Percentiles rank a stretch among this genome's conserved stretches.
phyloP scores from a whole-genome alignment of 2,888 invertebrate species.

The Apotomis betuletana region DNA sequence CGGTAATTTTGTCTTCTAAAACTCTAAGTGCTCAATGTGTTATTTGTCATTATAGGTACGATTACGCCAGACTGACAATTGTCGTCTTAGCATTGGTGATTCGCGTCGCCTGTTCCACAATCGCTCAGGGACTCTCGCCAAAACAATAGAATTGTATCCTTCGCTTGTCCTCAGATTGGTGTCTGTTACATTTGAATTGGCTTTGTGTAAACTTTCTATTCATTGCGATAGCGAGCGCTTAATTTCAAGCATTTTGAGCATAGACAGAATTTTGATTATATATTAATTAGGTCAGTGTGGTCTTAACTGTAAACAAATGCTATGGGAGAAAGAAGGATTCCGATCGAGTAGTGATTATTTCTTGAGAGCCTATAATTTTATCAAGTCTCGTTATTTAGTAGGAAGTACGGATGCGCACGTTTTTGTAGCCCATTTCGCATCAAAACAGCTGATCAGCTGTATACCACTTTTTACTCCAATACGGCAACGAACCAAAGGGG shows the following conservation, averaged over 20 bases:
- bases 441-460: too few species aligned
- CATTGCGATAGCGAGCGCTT: constrained; percentile 36
- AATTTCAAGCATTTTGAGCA: background rate
- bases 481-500: too few species aligned
- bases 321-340: too few species aligned
- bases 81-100: constrained; percentile 64
- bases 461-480: too few species aligned
- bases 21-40: constrained; percentile 44
- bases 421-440: too few species aligned
- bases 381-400: too few species aligned
- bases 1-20: constrained; percentile 13
- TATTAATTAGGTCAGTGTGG: too few species aligned
- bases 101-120: constrained; percentile 60
- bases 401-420: too few species aligned
- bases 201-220: constrained; percentile 41
- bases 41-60: constrained; percentile 46
- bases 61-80: constrained; percentile 52
- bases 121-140: constrained; percentile 54
- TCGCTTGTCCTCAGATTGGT: constrained; percentile 33
- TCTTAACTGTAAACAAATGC: too few species aligned
- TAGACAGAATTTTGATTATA: too few species aligned
- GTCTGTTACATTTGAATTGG: constrained; percentile 32
- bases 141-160: constrained; percentile 76
- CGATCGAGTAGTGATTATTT: too few species aligned
- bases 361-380: too few species aligned